Base-by-base conservation (phyloP, 2,797 vertebrate species). In the Sebastes taczanowskii region DNA sequence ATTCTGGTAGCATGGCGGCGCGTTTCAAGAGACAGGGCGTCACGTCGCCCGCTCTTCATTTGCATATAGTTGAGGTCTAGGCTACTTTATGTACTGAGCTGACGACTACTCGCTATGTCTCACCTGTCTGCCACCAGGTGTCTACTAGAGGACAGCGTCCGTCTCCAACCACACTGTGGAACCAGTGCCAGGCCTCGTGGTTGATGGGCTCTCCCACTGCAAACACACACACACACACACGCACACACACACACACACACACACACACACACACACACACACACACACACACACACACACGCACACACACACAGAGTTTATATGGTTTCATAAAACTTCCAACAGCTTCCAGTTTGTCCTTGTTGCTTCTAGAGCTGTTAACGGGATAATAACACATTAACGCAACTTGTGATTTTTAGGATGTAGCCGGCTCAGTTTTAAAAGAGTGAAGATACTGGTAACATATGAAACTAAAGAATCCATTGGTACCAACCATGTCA, bases 121-220 rank as follows among this genome's bases (percentile, higher is more conserved):
- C 94, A 99, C 98, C 98, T 93, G 97, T 98, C 92, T 99, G 98
- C 98, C 98, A 99, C 97, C 97, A 99, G 0, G 98, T 99, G 86
- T 99, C 98, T 91, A 99, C 96, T 2, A 99, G 83, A 6, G 96
- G 95, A 74, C 98, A 98, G 42, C 92, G 95, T 77, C 95, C 81
- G 2, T 98, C 97, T 80, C 98, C 98, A 18, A 99, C 98, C 72
- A 98, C 97, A 0, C 92, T 88, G 89, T 97, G 88, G 86, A 97
- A 97, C 98, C 98, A 99, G 30, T 97, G 96, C 98, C 98, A 99
- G 5, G 98, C 98, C 90, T 99, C 98, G 0, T 94, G 93, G 94
- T 99, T 99, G 86, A 99, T 98, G 62, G 97, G 98, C 70, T 99
- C 98, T 74, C 98, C 97, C 88, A 99, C 98, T 98, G 88, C 73